phyloP scores from a whole-genome alignment of 2,888 invertebrate genomes.

The Rotaria magnacalcarata region DNA sequence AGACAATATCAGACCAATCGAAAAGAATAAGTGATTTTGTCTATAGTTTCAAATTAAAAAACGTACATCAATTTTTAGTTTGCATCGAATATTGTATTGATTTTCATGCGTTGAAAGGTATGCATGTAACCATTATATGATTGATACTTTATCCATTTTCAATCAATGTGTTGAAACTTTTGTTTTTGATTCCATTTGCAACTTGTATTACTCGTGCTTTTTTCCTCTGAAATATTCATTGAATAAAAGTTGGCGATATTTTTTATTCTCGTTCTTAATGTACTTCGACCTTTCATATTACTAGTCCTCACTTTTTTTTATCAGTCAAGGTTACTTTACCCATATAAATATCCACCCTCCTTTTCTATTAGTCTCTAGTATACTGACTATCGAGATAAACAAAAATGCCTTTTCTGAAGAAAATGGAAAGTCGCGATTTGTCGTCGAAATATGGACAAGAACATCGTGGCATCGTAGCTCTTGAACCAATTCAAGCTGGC shows the following conservation, averaged over 20 bases:
- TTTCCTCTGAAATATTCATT: background rate
- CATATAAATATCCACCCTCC: background rate
- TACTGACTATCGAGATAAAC: background rate
- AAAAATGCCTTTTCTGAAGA: constrained; percentile 32
- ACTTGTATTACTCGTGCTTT: background rate
- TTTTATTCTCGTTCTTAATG: background rate
- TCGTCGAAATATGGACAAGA: constrained; percentile 4
- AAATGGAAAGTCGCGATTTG: background rate
- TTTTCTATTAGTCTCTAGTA: background rate
- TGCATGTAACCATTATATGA: too few relatives aligned
- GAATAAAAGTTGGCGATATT: background rate
- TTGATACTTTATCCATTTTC: too few relatives aligned
- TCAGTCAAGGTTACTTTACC: background rate
- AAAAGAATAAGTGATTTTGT: too few relatives aligned
- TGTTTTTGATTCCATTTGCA: background rate
- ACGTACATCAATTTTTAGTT: too few relatives aligned
- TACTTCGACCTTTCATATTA: background rate
- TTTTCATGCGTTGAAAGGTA: too few relatives aligned
- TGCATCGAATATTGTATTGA: too few relatives aligned
- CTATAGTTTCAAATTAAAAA: too few relatives aligned
- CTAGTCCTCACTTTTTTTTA: background rate
- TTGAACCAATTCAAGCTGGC: constrained; percentile 24
- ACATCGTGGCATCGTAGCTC: constrained; percentile 19
- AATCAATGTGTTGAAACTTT: too few relatives aligned
- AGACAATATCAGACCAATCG: too few relatives aligned